Base-by-base conservation (phyloP, 2,888 invertebrate genomes). In the Philopedon plagiatum region DNA sequence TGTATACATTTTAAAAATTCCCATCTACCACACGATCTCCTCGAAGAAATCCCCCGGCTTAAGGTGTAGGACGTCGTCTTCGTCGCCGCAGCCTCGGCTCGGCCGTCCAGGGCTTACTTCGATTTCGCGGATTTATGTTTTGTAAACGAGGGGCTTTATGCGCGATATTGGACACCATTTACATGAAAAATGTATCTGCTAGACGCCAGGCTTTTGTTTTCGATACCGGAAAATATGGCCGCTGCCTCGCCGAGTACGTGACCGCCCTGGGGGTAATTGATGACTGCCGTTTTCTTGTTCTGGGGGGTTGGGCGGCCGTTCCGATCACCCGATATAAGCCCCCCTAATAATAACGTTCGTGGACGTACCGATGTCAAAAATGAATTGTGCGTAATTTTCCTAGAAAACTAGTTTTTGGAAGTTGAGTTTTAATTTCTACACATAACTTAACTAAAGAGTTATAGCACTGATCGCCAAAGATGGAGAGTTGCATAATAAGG, bases 161-260 rank as follows among this genome's bases (percentile, higher is more conserved):
- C 85, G 85, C 85, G 85, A 86, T 86, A 86, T 85, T 85, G 85
- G 86, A 85, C 86, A 85, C 85, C 86, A 86, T 86, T 86, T 86
- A 86, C 86, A 86, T 86, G 86, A 86, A 86, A 86, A 86, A 86
- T 86, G 86, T 85, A 85, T 85, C 85, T 83, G 82, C 83, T 82
- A 83, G 84, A 82, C 84, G 85, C 83, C 85, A 83, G 83, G 85
- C 85, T 85, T 85, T 85, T 85, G 85, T 85, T 86, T 85, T 86
- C 86, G 86, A 86, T 86, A 84, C 85, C 83, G 83, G 84, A 82
- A 85, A 85, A 85, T 85, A 85, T 85, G 83, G 85, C 85, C 73
- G 65, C 58, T 62, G 65, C 26, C 23, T 46, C 46, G 63, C 13
- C 57, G 63, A 29, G 81, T 83, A 85, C 85, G 85, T 85, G 85